Conservation (phyloP, 2,888 invertebrate genomes). For the Capitulum mitella region DNA sequence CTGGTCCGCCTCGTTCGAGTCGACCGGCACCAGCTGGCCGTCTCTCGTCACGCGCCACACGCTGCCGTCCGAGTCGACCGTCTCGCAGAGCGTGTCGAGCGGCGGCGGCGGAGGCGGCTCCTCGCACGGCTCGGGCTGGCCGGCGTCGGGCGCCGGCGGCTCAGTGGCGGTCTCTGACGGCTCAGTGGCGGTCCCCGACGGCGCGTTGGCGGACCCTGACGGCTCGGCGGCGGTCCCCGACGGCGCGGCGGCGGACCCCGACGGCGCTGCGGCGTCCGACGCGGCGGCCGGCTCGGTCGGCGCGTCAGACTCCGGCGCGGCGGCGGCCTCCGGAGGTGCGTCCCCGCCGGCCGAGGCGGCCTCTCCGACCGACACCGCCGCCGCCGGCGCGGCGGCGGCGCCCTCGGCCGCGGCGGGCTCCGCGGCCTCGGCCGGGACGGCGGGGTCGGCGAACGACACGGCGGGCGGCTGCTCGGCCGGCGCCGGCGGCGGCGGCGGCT, state of each 20-base stretch:
- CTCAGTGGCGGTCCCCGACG: background rate
- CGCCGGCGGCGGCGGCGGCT: background rate
- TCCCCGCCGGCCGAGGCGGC: too few relatives aligned
- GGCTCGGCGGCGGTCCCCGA: background rate
- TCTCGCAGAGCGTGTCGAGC: too few relatives aligned
- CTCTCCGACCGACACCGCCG: background rate
- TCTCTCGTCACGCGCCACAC: background rate
- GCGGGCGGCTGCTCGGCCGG: too few relatives aligned
- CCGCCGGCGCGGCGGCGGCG: background rate
- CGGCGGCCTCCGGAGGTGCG: background rate
- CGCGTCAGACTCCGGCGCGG: background rate
- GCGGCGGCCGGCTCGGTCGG: background rate
- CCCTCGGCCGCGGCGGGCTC: too few relatives aligned
- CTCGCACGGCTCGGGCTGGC: too few relatives aligned
- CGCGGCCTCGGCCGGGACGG: background rate
- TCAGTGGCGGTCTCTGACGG: background rate
- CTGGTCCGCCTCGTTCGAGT: background rate
- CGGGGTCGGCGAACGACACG: too few relatives aligned
- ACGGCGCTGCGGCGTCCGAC: background rate
- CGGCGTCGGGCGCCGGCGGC: background rate
- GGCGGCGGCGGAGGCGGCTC: too few relatives aligned
- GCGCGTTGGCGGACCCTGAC: background rate
- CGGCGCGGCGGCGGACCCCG: background rate
- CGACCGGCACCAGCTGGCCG: background rate
- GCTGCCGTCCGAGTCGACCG: background rate